Percentiles rank a stretch among this genome's conserved stretches.
phyloP scores from a whole-genome alignment of 2,113 vertebrate genomes.

The Pygoscelis antarcticus region DNA sequence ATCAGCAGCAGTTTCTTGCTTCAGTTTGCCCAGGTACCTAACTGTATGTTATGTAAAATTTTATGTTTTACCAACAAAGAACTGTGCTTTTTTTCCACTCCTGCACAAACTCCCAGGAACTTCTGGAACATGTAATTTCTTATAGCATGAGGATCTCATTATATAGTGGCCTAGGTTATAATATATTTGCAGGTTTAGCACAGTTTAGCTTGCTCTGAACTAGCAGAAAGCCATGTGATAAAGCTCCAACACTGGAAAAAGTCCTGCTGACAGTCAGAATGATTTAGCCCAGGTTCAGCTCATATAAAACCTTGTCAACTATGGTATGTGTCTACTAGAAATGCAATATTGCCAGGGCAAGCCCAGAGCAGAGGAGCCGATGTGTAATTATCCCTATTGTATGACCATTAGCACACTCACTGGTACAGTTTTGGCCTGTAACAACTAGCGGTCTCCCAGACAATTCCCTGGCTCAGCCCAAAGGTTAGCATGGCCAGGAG shows the following conservation, averaged over 20 bases:
- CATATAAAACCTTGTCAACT: neutral
- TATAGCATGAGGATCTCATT: neutral
- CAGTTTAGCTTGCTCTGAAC: neutral
- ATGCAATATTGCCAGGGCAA: neutral
- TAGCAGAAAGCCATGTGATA: neutral
- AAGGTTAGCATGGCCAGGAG: neutral
- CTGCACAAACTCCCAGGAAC: neutral
- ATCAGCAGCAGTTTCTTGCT: neutral
- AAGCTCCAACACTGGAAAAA: neutral
- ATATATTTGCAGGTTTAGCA: neutral
- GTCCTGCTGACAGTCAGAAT: neutral
- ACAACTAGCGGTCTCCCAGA: neutral
- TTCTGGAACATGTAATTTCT: neutral
- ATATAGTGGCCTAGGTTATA: neutral
- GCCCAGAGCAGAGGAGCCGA: neutral
- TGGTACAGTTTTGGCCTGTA: neutral
- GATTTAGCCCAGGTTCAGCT: neutral
- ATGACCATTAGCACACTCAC: neutral
- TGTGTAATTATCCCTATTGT: neutral
- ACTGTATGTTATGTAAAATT: neutral
- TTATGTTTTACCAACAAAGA: neutral
- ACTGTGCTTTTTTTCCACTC: neutral
- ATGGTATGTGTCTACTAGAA: neutral
- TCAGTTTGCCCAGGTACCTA: neutral
- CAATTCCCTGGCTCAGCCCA: neutral